phyloP scores from a whole-genome alignment of 2,888 invertebrate genomes.

The Phengaris alcon region DNA sequence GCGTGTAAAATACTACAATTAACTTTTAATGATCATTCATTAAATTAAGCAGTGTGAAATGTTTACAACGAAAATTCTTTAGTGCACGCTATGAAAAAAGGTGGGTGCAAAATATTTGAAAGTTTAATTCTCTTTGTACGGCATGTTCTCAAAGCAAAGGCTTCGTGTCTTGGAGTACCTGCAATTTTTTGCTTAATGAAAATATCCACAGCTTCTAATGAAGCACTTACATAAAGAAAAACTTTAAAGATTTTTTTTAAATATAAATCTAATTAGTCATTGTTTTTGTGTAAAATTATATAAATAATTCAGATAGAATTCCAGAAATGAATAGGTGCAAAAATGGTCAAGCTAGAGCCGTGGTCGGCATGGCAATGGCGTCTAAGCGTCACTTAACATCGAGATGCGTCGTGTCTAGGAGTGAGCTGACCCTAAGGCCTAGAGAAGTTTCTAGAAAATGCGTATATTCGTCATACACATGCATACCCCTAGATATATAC shows the following conservation, averaged over 20 bases:
- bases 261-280: background rate
- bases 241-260: background rate
- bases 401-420: too few relatives aligned
- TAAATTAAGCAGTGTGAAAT: background rate
- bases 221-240: background rate
- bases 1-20: background rate
- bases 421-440: too few relatives aligned
- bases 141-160: constrained; percentile 8
- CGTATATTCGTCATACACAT: too few relatives aligned
- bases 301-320: background rate
- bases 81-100: background rate
- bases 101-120: background rate
- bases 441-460: too few relatives aligned
- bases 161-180: background rate
- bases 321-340: too few relatives aligned
- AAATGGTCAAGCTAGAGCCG: too few relatives aligned
- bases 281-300: background rate
- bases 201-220: constrained; percentile 18
- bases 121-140: background rate
- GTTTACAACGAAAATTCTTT: background rate
- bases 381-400: too few relatives aligned
- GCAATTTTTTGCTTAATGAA: constrained; percentile 6
- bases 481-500: too few relatives aligned
- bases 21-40: background rate
- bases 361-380: too few relatives aligned